Conservation (phyloP, 2,888 invertebrate genomes). For the Perithous albicinctus region DNA sequence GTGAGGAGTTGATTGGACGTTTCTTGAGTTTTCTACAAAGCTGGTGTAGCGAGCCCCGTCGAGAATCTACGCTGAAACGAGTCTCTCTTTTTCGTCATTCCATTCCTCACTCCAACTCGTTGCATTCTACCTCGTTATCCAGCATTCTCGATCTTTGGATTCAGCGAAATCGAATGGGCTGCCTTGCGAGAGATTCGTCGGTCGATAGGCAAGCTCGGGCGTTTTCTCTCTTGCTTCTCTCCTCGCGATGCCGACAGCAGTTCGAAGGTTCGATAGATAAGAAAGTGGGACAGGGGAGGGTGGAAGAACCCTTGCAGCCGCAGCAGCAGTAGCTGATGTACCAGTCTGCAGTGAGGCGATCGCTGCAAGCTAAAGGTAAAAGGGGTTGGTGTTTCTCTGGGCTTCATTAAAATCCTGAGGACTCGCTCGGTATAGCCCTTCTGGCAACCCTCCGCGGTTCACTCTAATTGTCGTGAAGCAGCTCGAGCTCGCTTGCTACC, state of each 20-base stretch:
- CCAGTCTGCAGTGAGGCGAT: constrained; percentile 12
- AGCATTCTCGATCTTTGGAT: constrained; percentile 59
- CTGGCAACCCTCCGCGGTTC: constrained; percentile 29
- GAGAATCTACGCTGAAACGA: constrained; percentile 1
- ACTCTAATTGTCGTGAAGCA: constrained; percentile 56
- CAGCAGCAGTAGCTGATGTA: constrained; percentile 42
- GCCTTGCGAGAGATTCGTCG: constrained; percentile 24
- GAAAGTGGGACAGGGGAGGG: constrained; percentile 70
- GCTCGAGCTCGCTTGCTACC: constrained; percentile 30
- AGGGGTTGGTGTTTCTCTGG: constrained; percentile 46
- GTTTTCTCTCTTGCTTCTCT: constrained; percentile 22
- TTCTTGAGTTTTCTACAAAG: not conserved
- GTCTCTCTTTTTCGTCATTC: not conserved
- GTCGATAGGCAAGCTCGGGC: constrained; percentile 37
- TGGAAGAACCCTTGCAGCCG: constrained; percentile 43
- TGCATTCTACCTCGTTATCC: constrained; percentile 49
- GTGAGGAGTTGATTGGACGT: not conserved
- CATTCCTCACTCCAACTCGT: not conserved
- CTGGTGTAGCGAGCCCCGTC: not conserved
- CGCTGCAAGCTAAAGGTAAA: constrained; percentile 51
- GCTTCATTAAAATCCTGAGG: constrained; percentile 69
- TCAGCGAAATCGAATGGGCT: constrained; percentile 61
- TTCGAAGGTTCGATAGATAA: constrained; percentile 69
- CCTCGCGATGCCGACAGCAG: constrained; percentile 32
- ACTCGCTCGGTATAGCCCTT: constrained; percentile 47